Evolutionary conservation across 2,888 invertebrate species (phyloP).

Genomic region (Zygothrica quintamaculata): DNA sequence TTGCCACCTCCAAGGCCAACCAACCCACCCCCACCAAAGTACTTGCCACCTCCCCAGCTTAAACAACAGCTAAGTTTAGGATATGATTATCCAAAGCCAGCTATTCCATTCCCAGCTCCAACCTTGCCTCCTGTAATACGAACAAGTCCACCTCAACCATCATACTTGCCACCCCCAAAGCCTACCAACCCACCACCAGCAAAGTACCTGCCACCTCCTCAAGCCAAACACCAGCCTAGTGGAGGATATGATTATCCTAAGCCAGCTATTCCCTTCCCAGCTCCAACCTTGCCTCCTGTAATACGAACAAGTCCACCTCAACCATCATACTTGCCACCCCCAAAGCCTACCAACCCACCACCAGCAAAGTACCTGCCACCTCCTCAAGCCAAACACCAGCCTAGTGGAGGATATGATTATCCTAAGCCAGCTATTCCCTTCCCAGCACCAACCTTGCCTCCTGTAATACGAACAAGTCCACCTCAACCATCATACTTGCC

Average conservation of each 20-base stretch:
- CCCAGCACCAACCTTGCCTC: constrained; percentile 39
- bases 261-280: constrained; percentile 55
- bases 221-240: constrained; percentile 33
- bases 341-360: constrained; percentile 52
- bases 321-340: constrained; percentile 52
- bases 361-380: constrained; percentile 31
- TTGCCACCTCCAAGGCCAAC: constrained; percentile 41
- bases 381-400: constrained; percentile 11
- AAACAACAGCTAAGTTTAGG: constrained; percentile 40
- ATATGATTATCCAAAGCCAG: constrained; percentile 64
- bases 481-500: constrained; percentile 44
- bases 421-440: constrained; percentile 60
- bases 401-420: constrained; percentile 58
- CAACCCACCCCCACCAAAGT: constrained; percentile 37
- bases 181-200: too few species aligned
- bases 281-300: constrained; percentile 44
- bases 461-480: constrained; percentile 24
- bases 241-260: constrained; percentile 65
- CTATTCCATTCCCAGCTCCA: constrained; percentile 46
- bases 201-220: constrained; percentile 58
- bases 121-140: constrained; percentile 45
- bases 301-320: constrained; percentile 40
- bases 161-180: too few species aligned
- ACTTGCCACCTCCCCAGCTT: constrained; percentile 32
- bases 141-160: constrained; percentile 28